Evolutionary conservation across 2,113 vertebrate species (phyloP).

Genomic region (Tragelaphus strepsiceros): DNA sequence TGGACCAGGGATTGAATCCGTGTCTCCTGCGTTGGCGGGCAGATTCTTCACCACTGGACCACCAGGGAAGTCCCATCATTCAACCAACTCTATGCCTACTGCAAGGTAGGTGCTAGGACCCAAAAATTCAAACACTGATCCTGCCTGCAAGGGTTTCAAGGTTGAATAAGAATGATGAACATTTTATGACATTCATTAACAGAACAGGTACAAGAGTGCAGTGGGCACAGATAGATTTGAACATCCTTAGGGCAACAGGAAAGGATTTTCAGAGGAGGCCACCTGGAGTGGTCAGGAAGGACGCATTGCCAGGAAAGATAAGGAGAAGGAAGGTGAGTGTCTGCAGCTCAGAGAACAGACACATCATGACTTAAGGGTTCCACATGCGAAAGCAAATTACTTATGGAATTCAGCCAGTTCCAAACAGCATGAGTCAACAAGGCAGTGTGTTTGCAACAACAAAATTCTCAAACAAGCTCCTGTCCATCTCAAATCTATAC

Average conservation of each 20-base stretch:
- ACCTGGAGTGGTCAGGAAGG: background rate
- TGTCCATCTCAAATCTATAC: background rate
- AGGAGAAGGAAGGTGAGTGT: background rate
- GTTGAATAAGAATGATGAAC: background rate
- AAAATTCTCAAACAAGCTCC: background rate
- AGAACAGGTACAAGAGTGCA: background rate
- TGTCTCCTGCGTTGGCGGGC: background rate
- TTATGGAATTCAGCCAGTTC: background rate
- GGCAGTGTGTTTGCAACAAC: background rate
- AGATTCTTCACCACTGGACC: background rate
- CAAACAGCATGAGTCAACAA: background rate
- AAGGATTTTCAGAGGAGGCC: background rate
- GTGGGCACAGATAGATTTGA: background rate
- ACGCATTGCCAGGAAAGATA: background rate
- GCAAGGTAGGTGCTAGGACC: background rate
- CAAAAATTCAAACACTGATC: background rate
- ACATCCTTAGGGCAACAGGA: background rate
- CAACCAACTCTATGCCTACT: background rate
- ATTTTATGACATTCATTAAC: background rate
- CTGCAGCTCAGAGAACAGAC: background rate
- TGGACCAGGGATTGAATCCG: background rate
- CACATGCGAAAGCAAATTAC: background rate
- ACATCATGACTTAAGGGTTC: background rate
- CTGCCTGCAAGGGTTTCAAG: background rate
- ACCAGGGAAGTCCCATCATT: background rate